These are phyloP conservation scores for Zootermopsis nevadensis DNA, from an alignment of 2,888 invertebrate genomes.

Conservation along the genomic window DNA sequence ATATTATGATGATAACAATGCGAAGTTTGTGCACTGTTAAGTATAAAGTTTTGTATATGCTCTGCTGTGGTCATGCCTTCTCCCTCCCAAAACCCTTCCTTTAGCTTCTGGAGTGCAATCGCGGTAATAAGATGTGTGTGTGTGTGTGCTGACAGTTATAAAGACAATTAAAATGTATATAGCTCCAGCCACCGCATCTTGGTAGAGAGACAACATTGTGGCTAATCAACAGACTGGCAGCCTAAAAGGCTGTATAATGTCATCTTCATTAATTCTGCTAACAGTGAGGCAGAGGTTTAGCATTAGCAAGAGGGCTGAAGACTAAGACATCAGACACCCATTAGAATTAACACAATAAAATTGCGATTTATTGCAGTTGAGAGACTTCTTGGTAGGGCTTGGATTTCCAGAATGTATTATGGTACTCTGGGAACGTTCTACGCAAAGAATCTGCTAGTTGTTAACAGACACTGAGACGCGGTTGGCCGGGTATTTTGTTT, in stretches of 20 bases:
- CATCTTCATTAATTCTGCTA: slow-evolving; percentile 47
- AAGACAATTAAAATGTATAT: slow-evolving; percentile 48
- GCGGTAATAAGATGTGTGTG: slow-evolving; percentile 37
- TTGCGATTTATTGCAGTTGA: slow-evolving; percentile 45
- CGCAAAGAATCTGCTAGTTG: background rate
- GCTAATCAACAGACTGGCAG: slow-evolving; percentile 48
- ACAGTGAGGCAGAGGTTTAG: background rate
- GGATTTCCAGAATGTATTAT: background rate
- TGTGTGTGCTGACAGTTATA: slow-evolving; percentile 43
- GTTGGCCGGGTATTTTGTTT: no score
- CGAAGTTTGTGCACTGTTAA: slow-evolving; percentile 40
- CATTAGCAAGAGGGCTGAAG: slow-evolving; percentile 32
- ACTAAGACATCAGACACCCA: slow-evolving; percentile 48
- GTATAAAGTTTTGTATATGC: slow-evolving; percentile 48
- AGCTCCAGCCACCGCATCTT: slow-evolving; percentile 27
- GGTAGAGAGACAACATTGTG: slow-evolving; percentile 9
- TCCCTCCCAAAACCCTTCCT: slow-evolving; percentile 30
- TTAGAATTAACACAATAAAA: slow-evolving; percentile 49
- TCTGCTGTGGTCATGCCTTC: slow-evolving; percentile 25
- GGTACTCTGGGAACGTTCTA: background rate
- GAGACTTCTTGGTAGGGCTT: background rate
- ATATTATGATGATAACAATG: slow-evolving; percentile 42
- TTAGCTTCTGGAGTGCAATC: slow-evolving; percentile 36
- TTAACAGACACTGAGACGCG: no score
- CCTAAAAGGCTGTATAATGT: slow-evolving; percentile 49